Evolutionary conservation across 2,797 vertebrate genomes (phyloP), one percentile per base, ranked within the genome.

Genomic region (Arctocebus calabarensis): DNA sequence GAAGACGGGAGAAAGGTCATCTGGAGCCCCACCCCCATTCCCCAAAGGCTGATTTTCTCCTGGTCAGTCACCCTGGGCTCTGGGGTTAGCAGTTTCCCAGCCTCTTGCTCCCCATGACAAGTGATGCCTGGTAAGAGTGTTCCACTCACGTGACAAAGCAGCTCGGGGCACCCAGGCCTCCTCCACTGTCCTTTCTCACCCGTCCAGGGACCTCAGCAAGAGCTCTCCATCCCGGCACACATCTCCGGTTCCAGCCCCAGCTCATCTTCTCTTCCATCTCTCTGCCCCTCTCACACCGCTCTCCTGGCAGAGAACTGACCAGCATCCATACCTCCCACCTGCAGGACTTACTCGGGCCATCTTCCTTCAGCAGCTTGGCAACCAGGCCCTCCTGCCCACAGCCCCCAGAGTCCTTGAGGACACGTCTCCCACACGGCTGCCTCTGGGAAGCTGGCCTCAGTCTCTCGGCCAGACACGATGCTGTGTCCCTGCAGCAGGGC

Each of bases 211-310:
- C 48, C 68, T 11, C 37, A 2, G 85, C 40, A 34, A 40, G 7
- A 79, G 40, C 12, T 71, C 29, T 32, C 8, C 32, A 4, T 2
- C 37, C 23, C 0, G 0, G 37, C n/a, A 0, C 2, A 12, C 19
- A 19, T 40, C 48, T 9, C 34, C 73, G 22, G 6, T 55, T 73
- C 45, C 3, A 2, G 55, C 37, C 62, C 74, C 74, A 9, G 55
- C 81, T 70, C 0, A 0, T 55, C 57, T 22, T 32, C 78, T 59
- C 66, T 52, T 66, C 59, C 2, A 11, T 22, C 52, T 40, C 37
- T 4, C 22, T 59, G 52, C 22, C 16, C 37, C 22, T 79, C 13
- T 19, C 20, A 37, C 16, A 1, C 2, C 16, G 14, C 40, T 37
- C 52, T 5, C 22, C 37, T 13, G 29, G 61, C 68, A 68, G 70